phyloP scores from a whole-genome alignment of 2,797 vertebrate species.

The Pogoniulus pusillus region DNA sequence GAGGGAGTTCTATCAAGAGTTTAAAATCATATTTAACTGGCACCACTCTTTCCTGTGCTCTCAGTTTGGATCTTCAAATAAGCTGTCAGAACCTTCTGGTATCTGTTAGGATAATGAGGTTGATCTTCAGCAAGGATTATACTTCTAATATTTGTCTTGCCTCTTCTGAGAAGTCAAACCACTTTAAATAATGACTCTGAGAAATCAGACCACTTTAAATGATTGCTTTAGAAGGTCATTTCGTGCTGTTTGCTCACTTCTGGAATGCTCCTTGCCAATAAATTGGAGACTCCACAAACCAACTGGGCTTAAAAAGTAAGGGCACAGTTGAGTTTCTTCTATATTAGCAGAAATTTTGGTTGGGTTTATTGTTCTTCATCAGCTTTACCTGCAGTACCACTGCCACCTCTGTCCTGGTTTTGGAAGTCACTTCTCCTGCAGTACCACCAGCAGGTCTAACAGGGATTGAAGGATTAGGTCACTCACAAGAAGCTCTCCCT shows the following conservation, averaged over 20 bases:
- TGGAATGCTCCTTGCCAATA: rapidly evolving
- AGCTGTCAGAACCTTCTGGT: neutral
- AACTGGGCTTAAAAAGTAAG: neutral
- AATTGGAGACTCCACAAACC: neutral
- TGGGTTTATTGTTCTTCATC: too few species aligned
- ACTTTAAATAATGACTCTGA: neutral
- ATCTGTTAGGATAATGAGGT: neutral
- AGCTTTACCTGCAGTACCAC: too few species aligned
- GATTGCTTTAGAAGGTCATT: neutral
- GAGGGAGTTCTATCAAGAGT: neutral
- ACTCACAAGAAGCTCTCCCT: too few species aligned
- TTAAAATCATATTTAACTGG: neutral
- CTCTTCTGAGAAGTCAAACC: neutral
- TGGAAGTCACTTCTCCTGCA: too few species aligned
- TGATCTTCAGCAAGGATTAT: neutral
- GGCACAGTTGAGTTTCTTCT: neutral
- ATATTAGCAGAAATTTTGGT: neutral
- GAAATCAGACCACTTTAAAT: neutral
- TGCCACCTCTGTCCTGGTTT: too few species aligned
- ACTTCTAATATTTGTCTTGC: neutral
- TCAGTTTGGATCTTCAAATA: neutral
- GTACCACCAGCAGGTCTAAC: too few species aligned
- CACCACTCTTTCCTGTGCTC: neutral
- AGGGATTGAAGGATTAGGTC: too few species aligned
- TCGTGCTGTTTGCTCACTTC: neutral